Conservation (phyloP, 2,888 invertebrate species). For the Orthosia gracilis region DNA sequence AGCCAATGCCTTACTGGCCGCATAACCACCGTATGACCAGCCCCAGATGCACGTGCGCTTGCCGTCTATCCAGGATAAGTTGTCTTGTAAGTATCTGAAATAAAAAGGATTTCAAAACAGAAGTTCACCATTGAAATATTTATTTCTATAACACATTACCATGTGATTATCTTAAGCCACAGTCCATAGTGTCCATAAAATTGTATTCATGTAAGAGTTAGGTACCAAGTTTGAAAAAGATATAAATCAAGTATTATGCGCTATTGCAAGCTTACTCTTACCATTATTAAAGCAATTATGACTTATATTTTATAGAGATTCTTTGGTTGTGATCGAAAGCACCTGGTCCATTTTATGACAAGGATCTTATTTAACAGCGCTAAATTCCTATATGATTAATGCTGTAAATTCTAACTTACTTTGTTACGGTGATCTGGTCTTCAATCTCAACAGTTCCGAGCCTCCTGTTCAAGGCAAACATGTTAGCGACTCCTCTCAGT, state of each 20-base stretch:
- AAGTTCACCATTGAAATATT: too few relatives aligned
- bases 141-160: too few relatives aligned
- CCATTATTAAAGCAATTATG: neutral
- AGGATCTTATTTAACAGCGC: too few relatives aligned
- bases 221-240: too few relatives aligned
- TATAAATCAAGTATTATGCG: too few relatives aligned
- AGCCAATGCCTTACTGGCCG: slow-evolving; percentile 96
- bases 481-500: slow-evolving; percentile 95
- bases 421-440: slow-evolving; percentile 97
- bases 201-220: too few relatives aligned
- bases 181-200: too few relatives aligned
- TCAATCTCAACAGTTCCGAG: slow-evolving; percentile 97
- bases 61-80: slow-evolving; percentile 94
- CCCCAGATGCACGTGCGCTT: slow-evolving; percentile 98
- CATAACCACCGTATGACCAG: slow-evolving; percentile 99
- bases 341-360: neutral
- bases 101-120: neutral
- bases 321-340: neutral
- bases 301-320: neutral
- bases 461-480: slow-evolving; percentile 95
- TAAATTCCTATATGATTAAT: neutral
- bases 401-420: slow-evolving; percentile 81
- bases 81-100: slow-evolving; percentile 92
- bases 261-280: neutral
- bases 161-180: too few relatives aligned